Evolutionary conservation across 2,113 vertebrate species (phyloP).

Genomic region (Mola mola): DNA sequence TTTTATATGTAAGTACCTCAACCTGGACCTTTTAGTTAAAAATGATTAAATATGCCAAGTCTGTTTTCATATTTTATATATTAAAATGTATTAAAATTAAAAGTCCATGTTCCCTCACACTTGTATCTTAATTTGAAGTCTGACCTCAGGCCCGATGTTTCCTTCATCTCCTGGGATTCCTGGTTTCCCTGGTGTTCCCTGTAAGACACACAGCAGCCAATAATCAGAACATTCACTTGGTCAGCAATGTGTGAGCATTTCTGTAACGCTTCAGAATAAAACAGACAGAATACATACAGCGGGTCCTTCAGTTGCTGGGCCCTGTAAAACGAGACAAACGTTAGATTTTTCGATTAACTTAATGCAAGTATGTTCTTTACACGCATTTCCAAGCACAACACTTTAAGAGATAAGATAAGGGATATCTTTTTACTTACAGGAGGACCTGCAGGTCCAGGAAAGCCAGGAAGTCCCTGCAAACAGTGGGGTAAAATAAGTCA

Average conservation of each 20-base stretch:
- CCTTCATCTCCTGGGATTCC: constrained; percentile 83
- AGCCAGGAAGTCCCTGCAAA: constrained; percentile 82
- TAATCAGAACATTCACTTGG: not conserved
- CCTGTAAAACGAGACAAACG: constrained; percentile 64
- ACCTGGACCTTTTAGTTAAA: too few relatives aligned
- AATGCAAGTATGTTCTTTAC: too few relatives aligned
- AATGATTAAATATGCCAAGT: too few relatives aligned
- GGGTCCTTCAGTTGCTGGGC: constrained; percentile 75
- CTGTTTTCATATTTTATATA: too few relatives aligned
- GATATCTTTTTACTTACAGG: constrained; percentile 74
- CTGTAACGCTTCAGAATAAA: not conserved
- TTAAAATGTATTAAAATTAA: too few relatives aligned
- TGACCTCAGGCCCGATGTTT: constrained; percentile 84
- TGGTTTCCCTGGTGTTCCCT: constrained; percentile 82
- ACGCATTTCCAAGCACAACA: too few relatives aligned
- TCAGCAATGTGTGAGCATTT: not conserved
- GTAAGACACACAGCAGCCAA: constrained; percentile 12
- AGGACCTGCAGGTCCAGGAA: constrained; percentile 80
- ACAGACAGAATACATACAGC: constrained; percentile 69
- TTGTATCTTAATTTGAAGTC: constrained; percentile 11
- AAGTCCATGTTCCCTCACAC: not conserved
- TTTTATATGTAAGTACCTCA: too few relatives aligned
- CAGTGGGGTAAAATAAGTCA: constrained; percentile 3
- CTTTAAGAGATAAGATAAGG: too few relatives aligned
- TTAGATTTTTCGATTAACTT: too few relatives aligned